These are phyloP conservation scores for Echeneis naucrates DNA, from an alignment of 2,797 vertebrate genomes.

Conservation along the genomic window DNA sequence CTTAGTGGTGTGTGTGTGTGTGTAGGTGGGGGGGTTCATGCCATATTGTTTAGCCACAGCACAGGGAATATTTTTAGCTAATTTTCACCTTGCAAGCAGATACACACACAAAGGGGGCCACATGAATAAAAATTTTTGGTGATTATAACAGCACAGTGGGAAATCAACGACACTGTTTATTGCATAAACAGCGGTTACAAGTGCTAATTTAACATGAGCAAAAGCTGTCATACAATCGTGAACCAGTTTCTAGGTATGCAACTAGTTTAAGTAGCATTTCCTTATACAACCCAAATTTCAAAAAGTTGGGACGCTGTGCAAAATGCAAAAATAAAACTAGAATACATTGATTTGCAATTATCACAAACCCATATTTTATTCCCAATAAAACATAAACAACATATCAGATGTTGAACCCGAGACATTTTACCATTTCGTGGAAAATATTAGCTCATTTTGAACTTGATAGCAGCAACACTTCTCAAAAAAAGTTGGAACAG, in stretches of 20 bases:
- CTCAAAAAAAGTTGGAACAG: too few relatives aligned
- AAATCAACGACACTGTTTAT: conserved; percentile 42
- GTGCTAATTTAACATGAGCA: conserved; percentile 29
- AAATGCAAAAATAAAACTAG: too few relatives aligned
- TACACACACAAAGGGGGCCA: conserved; percentile 8
- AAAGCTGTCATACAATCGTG: conserved; percentile 8
- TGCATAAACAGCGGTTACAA: conserved; percentile 33
- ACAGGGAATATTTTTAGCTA: conserved; percentile 17
- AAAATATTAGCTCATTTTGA: too few relatives aligned
- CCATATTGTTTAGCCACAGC: conserved; percentile 23
- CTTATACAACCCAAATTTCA: too few relatives aligned
- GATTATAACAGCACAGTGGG: conserved; percentile 35
- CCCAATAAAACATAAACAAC: too few relatives aligned
- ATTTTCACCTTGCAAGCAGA: conserved; percentile 35
- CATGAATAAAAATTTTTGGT: conserved; percentile 55
- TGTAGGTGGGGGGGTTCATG: conserved; percentile 9
- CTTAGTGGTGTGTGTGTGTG: too few relatives aligned
- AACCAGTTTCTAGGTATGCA: conserved; percentile 17
- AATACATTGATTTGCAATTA: too few relatives aligned
- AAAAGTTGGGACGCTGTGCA: too few relatives aligned
- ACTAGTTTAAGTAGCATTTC: neutral
- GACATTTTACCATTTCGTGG: too few relatives aligned
- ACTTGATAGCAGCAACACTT: too few relatives aligned
- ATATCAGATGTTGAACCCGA: too few relatives aligned
- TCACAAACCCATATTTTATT: too few relatives aligned